These are phyloP conservation scores for Spinus olivaceus DNA, from an alignment of 2,797 vertebrate genomes.

Conservation along the genomic window DNA sequence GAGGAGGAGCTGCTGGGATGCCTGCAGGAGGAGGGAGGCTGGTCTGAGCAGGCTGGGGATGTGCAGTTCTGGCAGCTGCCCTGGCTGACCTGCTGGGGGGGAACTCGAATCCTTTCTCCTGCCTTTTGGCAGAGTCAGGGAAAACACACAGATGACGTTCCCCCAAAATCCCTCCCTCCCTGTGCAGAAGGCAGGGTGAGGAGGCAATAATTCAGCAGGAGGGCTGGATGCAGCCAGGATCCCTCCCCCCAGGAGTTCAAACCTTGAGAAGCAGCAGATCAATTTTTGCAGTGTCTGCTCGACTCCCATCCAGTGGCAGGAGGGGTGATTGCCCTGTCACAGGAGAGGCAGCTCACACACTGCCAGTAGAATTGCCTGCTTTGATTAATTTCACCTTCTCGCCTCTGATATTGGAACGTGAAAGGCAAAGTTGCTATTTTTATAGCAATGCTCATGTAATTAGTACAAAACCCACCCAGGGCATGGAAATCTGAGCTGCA, in stretches of 20 bases:
- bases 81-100: not conserved
- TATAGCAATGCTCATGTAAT: not conserved
- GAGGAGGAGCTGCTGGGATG: not conserved
- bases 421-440: not conserved
- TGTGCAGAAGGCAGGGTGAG: not conserved
- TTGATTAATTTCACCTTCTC: constrained; percentile 41
- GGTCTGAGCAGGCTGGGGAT: not conserved
- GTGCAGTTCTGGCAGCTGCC: not conserved
- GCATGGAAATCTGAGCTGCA: not conserved
- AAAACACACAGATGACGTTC: not conserved
- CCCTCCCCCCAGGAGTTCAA: not conserved
- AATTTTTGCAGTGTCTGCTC: constrained; percentile 15
- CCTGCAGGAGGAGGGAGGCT: not conserved
- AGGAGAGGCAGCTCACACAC: not conserved
- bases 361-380: not conserved
- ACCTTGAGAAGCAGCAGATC: not conserved
- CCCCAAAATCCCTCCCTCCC: not conserved
- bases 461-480: not conserved
- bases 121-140: not conserved
- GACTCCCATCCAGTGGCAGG: not conserved
- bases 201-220: not conserved
- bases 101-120: not conserved
- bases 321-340: not conserved
- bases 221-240: not conserved
- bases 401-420: not conserved